Percentiles rank a stretch among this genome's conserved stretches.
These are phyloP conservation scores for Dromococcyx pavoninus DNA, from an alignment of 2,797 vertebrate genomes.

Conservation along the genomic window DNA sequence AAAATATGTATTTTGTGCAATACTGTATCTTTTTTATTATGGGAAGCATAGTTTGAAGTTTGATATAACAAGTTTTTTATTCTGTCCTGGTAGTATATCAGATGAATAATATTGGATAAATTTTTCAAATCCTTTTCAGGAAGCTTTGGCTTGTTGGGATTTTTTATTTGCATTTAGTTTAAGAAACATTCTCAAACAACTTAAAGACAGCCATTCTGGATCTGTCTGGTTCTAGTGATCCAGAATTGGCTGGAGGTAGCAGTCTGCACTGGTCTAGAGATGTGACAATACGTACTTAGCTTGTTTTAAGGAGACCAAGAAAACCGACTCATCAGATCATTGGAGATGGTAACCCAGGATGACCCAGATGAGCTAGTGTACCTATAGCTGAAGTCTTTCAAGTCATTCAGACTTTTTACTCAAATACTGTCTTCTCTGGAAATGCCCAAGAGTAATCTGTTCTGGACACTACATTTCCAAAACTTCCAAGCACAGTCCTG, in stretches of 20 bases:
- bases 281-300: not conserved
- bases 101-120: not conserved
- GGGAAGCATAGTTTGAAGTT: not conserved
- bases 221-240: not conserved
- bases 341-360: not conserved
- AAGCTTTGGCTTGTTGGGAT: not conserved
- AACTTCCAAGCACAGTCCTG: not conserved
- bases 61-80: not conserved
- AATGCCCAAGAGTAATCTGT: not conserved
- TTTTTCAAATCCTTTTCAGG: not conserved
- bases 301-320: not conserved
- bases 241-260: not conserved
- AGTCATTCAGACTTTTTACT: not conserved
- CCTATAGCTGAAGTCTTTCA: not conserved
- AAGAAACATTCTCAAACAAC: not conserved
- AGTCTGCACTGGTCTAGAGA: not conserved
- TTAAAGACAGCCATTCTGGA: not conserved
- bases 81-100: not conserved
- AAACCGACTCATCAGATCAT: not conserved
- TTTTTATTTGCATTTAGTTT: not conserved
- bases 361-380: not conserved
- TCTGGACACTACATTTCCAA: not conserved
- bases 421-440: not conserved
- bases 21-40: not conserved
- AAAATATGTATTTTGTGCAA: not conserved